Evolutionary conservation across 2,113 vertebrate species (phyloP), one percentile per base, ranked within the genome.

Genomic region (Pedionomus torquatus): DNA sequence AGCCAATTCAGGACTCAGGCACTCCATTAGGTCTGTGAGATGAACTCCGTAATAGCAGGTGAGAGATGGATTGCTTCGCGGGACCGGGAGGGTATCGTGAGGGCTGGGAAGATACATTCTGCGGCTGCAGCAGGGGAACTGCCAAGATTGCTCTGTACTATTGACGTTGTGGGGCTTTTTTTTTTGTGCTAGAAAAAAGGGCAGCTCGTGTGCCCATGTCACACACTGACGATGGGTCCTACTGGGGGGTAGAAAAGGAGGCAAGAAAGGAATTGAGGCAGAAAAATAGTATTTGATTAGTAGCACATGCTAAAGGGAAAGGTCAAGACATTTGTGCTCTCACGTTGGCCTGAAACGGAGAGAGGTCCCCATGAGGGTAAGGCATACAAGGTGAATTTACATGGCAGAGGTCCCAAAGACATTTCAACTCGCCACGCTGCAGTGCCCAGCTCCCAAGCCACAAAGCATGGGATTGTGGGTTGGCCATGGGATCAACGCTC

Each of bases 1-100:
- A 95, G 94, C 72, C 74, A 83, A 82, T 86, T 94, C 91, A 89
- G 92, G 93, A 89, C 96, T 95, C 92, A 63, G 7, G 46, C 58
- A 94, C 83, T 94, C 96, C 94, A 96, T 97, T 96, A 97, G 92
- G 87, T 87, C 93, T 95, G 92, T 35, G 83, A 93, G 94, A 97
- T 93, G 94, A 97, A 96, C 87, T 95, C 96, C 3, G 6, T 92
- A 87, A 97, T 41, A 95, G 92, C 46, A 77, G 89, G 94, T 93
- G 93, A 97, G 89, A 95, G 80, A 84, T 63, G 70, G 71, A 87
- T 92, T 63, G 70, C 23, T 70, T 74, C 9, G 3, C 5, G 3
- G 48, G 76, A 20, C 90, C 72, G 63, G 74, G 41, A 95, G 86
- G 83, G 83, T 71, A 72, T 77, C 87, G 78, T 58, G 54, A 96